These are phyloP conservation scores for Mythimna ferrago DNA, from an alignment of 2,888 invertebrate genomes.

Conservation along the genomic window DNA sequence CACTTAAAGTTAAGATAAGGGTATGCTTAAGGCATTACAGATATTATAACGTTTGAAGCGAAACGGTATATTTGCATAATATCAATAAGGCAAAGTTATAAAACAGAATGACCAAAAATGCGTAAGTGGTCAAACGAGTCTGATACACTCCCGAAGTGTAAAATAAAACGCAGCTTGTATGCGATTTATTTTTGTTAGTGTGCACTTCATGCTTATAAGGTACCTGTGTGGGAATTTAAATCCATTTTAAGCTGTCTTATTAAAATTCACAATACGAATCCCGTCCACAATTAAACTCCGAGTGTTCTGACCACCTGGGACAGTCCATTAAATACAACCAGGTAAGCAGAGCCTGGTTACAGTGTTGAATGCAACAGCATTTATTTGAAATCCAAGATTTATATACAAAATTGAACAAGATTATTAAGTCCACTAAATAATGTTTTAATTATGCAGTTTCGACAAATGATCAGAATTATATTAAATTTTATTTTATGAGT, in stretches of 20 bases:
- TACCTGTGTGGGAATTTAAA: conserved; percentile 32
- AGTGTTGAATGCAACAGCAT: conserved; percentile 4
- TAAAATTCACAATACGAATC: conserved; percentile 55
- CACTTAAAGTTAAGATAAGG: background rate
- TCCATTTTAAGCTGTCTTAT: conserved; percentile 52
- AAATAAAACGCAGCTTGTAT: conserved; percentile 27
- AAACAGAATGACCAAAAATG: conserved; percentile 15
- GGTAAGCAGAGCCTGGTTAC: conserved; percentile 9
- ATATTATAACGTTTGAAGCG: conserved; percentile 2
- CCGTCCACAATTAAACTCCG: conserved; percentile 47
- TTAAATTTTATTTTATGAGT: background rate
- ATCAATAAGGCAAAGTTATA: conserved; percentile 20
- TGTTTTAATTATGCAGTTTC: background rate
- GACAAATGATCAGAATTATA: background rate
- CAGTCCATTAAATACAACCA: conserved; percentile 42
- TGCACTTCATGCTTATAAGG: conserved; percentile 20
- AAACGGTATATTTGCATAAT: conserved; percentile 44
- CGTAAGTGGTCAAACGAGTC: conserved; percentile 39
- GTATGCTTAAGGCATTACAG: background rate
- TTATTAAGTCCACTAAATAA: no score
- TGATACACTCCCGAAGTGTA: conserved; percentile 15
- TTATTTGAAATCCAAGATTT: conserved; percentile 2
- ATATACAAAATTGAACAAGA: no score
- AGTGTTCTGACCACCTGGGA: conserved; percentile 50
- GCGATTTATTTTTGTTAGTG: conserved; percentile 22